Evolutionary conservation across 2,113 vertebrate genomes (phyloP).

Genomic region (Macquaria ambigua): DNA sequence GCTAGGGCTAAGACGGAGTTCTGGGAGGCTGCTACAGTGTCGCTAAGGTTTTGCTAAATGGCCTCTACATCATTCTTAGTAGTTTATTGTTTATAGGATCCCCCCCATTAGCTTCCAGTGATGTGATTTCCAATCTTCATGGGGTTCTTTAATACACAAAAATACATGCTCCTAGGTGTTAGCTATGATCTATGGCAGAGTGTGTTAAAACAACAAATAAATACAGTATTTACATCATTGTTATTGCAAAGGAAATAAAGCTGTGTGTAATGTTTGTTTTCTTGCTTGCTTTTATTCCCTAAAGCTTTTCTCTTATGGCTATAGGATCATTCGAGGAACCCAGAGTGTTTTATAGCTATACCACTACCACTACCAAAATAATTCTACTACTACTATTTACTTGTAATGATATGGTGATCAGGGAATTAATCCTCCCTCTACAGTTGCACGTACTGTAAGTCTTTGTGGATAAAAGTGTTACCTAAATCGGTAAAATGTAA

Average conservation of each 20-base stretch:
- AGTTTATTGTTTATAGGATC: neutral
- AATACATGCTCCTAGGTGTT: neutral
- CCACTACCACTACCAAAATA: neutral
- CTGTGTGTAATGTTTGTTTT: neutral
- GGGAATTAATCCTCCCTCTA: neutral
- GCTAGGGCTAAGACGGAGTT: neutral
- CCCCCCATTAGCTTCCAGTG: neutral
- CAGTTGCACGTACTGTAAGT: neutral
- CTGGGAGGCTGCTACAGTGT: neutral
- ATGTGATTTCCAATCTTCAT: neutral
- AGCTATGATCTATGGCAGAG: neutral
- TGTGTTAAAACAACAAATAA: slow-evolving; percentile 4
- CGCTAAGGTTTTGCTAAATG: neutral
- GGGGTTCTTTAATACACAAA: neutral
- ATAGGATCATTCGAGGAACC: neutral
- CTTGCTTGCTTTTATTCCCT: neutral
- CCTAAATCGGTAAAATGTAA: neutral
- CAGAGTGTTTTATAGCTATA: neutral
- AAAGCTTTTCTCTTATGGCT: neutral
- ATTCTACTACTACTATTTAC: neutral
- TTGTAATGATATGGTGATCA: neutral
- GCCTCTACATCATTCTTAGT: neutral
- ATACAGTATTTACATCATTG: neutral
- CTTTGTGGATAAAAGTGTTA: neutral
- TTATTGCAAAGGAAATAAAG: neutral